Evolutionary conservation across 1,140 invertebrate species (phyloP), one percentile per base, ranked within the genome.

Genomic region (Zaprionus lachaisei): DNA sequence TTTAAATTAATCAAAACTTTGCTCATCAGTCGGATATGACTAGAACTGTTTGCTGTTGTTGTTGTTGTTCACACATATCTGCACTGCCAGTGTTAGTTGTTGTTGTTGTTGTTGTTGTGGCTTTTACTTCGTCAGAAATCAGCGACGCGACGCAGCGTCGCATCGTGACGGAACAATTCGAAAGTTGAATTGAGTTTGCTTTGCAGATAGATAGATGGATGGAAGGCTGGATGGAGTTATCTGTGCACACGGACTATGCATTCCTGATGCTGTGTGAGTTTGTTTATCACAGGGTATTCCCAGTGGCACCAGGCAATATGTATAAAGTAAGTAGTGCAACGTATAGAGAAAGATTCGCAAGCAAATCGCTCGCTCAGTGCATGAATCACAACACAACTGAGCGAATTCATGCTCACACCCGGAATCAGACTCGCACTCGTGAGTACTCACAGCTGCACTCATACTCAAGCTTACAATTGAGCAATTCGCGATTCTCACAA

Each of bases 111-210:
- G 20, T 20, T 0, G 0, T 51, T 37, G 22, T 79, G 56, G 62
- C 56, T 86, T 78, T 89, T 83, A 87, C 83, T 81, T 72, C 78
- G 41, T 87, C 81, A 84, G 75, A 79, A 76, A 81, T 87, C 83
- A 87, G 65, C 72, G 74, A 17, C 72, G 49, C 44, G 58, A 66
- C 38, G 55, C 54, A 11, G 26, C 31, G 9, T 37, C 26, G 65
- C 20, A 14, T 15, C 47, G 47, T 14, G 61, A 65, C 71, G 65
- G 65, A 79, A 87, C 81, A 89, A 89, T 87, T 80, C 81, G 70
- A 84, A 83, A 87, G 81, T 87, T 84, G 83, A 89, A 87, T 87
- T 87, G 83, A 87, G 84, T 81, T 87, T 81, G 70, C 57, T 62
- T 55, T 62, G 63, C 37, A 57, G 54, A 51, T 61, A 38, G 38